phyloP scores from a whole-genome alignment of 1,140 invertebrate genomes.

The Mercenaria mercenaria region DNA sequence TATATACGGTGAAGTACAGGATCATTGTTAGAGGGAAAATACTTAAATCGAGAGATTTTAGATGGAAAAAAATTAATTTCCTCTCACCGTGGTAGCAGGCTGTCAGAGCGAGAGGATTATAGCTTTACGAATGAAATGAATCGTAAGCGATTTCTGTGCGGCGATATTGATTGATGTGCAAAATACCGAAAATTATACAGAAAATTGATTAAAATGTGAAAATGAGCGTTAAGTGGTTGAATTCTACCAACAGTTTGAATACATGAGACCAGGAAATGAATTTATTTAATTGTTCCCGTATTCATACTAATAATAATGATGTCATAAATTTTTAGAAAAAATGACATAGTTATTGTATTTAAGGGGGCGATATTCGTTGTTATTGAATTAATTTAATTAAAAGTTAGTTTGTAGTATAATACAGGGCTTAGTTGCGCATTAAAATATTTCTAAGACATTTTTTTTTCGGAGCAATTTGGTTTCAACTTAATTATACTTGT shows the following conservation, averaged over 20 bases:
- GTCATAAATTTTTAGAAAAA: background rate
- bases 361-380: too few species aligned
- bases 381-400: too few species aligned
- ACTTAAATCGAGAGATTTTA: conserved; percentile 18
- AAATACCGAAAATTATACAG: conserved; percentile 43
- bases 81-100: conserved; percentile 1
- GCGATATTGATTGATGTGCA: conserved; percentile 1
- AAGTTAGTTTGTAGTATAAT: too few species aligned
- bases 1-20: background rate
- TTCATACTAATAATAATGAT: background rate
- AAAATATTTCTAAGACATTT: too few species aligned
- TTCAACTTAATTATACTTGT: too few species aligned
- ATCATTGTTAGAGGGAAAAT: conserved; percentile 7
- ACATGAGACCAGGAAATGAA: background rate
- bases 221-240: conserved; percentile 10
- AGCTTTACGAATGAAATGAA: conserved; percentile 26
- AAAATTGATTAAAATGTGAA: conserved; percentile 54
- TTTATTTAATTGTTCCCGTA: background rate
- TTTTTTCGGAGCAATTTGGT: too few species aligned
- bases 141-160: conserved; percentile 37
- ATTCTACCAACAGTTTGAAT: background rate
- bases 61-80: conserved; percentile 50
- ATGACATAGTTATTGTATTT: too few species aligned
- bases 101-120: background rate
- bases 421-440: too few species aligned